phyloP scores from a whole-genome alignment of 2,888 invertebrate genomes.

The Hesperia comma region DNA sequence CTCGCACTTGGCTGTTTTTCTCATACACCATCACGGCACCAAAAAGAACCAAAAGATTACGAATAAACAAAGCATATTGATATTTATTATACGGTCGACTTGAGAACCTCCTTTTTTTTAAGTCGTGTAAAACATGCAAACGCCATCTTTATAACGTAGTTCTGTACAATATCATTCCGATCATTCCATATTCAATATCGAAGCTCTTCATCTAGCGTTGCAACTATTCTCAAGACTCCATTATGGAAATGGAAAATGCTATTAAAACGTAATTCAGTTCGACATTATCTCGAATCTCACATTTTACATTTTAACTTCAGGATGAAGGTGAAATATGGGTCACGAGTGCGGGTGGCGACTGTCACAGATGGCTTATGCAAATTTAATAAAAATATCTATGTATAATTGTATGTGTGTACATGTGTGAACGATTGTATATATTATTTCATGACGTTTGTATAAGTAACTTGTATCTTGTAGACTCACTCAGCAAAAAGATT shows the following conservation, averaged over 20 bases:
- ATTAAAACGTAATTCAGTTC: slow-evolving; percentile 4
- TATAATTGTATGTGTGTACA: too few relatives aligned
- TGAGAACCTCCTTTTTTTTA: too few relatives aligned
- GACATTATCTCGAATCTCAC: slow-evolving; percentile 6
- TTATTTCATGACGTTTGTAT: too few relatives aligned
- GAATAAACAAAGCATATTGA: too few relatives aligned
- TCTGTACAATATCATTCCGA: slow-evolving; percentile 3
- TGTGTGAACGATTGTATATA: slow-evolving; percentile 2
- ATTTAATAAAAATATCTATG: slow-evolving; percentile 6
- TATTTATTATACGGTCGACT: too few relatives aligned
- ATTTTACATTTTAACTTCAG: slow-evolving; percentile 9
- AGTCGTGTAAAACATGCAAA: too few relatives aligned
- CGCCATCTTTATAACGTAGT: too few relatives aligned
- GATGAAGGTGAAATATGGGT: slow-evolving; percentile 2
- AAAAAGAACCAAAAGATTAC: too few relatives aligned
- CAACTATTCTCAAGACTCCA: background rate
- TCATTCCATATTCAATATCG: background rate
- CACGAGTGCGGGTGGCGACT: slow-evolving; percentile 1
- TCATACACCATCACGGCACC: too few relatives aligned
- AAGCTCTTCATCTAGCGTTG: background rate
- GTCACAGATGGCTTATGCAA: slow-evolving; percentile 2
- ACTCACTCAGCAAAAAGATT: too few relatives aligned
- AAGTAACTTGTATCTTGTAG: too few relatives aligned
- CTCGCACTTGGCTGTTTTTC: too few relatives aligned
- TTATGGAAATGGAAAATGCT: slow-evolving; percentile 3